Evolutionary conservation across 2,113 vertebrate species (phyloP), one percentile per base, ranked within the genome.

Genomic region (Scortum barcoo): DNA sequence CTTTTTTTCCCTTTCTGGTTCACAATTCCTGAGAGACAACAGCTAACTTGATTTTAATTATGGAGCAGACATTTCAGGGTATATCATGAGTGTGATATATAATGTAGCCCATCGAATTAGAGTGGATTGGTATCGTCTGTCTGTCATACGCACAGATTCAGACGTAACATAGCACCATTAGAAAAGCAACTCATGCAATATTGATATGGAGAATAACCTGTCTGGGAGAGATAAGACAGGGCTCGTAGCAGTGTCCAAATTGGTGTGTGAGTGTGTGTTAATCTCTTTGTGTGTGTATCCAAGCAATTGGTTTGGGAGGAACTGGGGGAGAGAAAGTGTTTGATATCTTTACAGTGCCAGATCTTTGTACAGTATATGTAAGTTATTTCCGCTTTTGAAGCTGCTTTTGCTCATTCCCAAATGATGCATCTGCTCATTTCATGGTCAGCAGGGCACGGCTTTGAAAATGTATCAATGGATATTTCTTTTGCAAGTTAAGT

Each of bases 171-270:
- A 42, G 54, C 72, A 54, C 71, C 58, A 81, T 90, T 83, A 80
- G 57, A 68, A 66, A 73, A 72, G 26, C 74, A 60, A 10, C 76
- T 86, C 81, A 71, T 87, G 71, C 67, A 78, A 61, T 79, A 87
- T 88, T 90, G 78, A 87, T 78, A 73, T 42, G 33, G 76, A 80
- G 50, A 82, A 86, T 77, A 77, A 84, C 75, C 83, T 83, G 82
- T 81, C 81, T 77, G 71, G 42, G 20, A 50, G 60, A 84, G 84
- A 88, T 90, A 89, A 88, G 80, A 63, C 71, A 11, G 51, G 26
- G 53, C 80, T 81, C 53, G 70, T 62, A 79, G 50, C 19, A 36
- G 33, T 54, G 63, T 83, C 56, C 76, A 66, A 65, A 65, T 76
- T 68, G 40, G 70, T 73, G 30, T 73, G 54, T 48, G 38, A 60